These are phyloP conservation scores for Meleagris gallopavo DNA, from an alignment of 2,113 vertebrate species.

Conservation along the genomic window DNA sequence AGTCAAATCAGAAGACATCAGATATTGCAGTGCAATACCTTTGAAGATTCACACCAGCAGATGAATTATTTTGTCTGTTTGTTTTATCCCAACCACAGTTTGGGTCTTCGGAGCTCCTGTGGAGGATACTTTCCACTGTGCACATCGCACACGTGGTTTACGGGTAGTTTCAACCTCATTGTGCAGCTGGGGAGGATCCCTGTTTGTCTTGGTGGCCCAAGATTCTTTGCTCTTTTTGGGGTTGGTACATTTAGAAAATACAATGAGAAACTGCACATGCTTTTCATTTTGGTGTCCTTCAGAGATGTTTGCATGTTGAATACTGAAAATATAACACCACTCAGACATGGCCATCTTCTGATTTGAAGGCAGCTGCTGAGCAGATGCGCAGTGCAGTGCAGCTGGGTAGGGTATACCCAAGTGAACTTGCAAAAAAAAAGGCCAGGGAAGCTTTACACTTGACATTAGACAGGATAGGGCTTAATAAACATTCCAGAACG, in stretches of 20 bases:
- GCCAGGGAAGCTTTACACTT: not conserved
- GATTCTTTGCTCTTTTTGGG: not conserved
- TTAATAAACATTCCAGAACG: not conserved
- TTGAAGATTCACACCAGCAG: not conserved
- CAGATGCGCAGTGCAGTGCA: not conserved
- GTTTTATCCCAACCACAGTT: not conserved
- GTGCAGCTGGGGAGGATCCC: not conserved
- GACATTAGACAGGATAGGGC: not conserved
- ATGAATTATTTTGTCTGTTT: not conserved
- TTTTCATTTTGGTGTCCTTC: not conserved
- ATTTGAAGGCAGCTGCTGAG: not conserved
- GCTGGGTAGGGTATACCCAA: not conserved
- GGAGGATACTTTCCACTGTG: not conserved
- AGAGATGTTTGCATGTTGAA: not conserved
- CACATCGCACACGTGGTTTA: not conserved
- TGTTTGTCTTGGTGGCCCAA: not conserved
- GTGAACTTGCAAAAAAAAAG: not conserved
- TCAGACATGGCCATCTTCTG: not conserved
- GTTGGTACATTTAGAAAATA: not conserved
- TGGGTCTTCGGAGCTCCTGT: not conserved
- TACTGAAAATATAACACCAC: not conserved
- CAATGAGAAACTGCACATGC: not conserved
- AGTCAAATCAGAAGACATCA: not conserved
- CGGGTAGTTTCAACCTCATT: not conserved
- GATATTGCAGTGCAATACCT: not conserved